Conservation (phyloP, 2,888 invertebrate genomes). For the Chloromyia formosa region DNA sequence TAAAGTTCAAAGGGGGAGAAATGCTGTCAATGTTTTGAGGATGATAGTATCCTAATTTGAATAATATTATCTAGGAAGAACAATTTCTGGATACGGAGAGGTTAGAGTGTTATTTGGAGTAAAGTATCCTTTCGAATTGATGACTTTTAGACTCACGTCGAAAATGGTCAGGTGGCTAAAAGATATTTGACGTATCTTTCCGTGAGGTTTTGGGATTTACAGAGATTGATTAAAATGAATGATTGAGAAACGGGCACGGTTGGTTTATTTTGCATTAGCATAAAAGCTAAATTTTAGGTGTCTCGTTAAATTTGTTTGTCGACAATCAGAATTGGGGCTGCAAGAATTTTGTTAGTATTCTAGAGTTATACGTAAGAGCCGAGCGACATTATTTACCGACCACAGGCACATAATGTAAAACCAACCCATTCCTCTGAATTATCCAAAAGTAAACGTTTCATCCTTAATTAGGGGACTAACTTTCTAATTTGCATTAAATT, state of each 20-base stretch:
- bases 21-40: constrained; percentile 18
- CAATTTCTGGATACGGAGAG: neutral
- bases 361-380: no score
- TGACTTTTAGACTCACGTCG: neutral
- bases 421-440: no score
- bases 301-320: no score
- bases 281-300: no score
- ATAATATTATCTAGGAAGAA: constrained; percentile 11
- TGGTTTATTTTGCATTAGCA: neutral
- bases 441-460: neutral
- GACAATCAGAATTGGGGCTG: no score
- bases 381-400: no score
- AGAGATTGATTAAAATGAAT: neutral
- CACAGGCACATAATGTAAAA: no score
- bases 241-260: neutral
- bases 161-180: neutral
- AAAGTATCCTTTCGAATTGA: constrained; percentile 3
- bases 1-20: neutral
- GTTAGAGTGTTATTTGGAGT: neutral
- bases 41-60: constrained; percentile 11
- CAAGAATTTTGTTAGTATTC: no score
- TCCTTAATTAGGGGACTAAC: neutral
- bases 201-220: neutral
- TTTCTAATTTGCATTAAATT: neutral
- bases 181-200: neutral